A percentile compares a stretch with the other conserved stretches of the same genome.
These are phyloP conservation scores for Andricus curvator DNA, from an alignment of 2,888 invertebrate genomes.

Conservation along the genomic window DNA sequence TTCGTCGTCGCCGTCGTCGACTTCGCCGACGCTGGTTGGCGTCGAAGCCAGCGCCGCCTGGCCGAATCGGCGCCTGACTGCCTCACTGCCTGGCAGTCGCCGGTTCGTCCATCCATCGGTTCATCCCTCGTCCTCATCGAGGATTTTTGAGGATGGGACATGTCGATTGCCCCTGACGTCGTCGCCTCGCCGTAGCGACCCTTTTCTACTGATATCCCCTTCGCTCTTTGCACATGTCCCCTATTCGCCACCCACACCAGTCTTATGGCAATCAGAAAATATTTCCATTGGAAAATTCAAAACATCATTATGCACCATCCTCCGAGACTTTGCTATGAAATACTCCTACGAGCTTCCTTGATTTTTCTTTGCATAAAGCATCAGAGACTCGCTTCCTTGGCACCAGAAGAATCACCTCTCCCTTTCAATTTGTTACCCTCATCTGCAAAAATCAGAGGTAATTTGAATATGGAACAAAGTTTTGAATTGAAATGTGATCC, in stretches of 20 bases:
- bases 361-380: background rate
- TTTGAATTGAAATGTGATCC: background rate
- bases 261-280: background rate
- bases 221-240: background rate
- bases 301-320: background rate
- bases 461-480: background rate
- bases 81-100: slow-evolving; percentile 60
- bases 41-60: slow-evolving; percentile 67
- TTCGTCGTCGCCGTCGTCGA: slow-evolving; percentile 57
- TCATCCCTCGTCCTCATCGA: slow-evolving; percentile 55
- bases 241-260: background rate
- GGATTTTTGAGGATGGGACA: slow-evolving; percentile 65
- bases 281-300: background rate
- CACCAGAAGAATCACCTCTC: background rate
- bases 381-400: background rate
- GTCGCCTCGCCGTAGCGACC: background rate
- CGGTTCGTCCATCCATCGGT: slow-evolving; percentile 60
- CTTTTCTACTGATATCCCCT: background rate
- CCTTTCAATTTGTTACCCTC: background rate
- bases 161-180: slow-evolving; percentile 60
- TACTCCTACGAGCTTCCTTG: background rate
- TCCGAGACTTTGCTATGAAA: background rate
- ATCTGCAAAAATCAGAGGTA: background rate
- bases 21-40: slow-evolving; percentile 58
- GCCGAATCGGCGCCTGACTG: slow-evolving; percentile 66